Base-by-base conservation (phyloP, 2,113 vertebrate genomes). In the Sceloporus tristichus region DNA sequence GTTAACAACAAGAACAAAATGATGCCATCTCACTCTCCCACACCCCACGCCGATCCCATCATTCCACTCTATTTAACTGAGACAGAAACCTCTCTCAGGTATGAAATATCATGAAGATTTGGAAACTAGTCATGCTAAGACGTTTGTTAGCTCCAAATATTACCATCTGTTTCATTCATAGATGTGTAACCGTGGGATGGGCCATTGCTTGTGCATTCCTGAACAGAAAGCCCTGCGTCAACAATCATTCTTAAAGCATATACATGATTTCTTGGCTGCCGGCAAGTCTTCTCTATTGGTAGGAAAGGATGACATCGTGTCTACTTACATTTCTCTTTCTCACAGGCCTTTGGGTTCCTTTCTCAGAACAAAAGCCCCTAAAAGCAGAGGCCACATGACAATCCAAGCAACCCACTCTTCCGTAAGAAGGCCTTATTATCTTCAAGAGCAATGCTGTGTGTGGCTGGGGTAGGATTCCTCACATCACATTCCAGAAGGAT, bases 251-350 rank as follows among this genome's bases (percentile, higher is more conserved):
- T 91, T 91, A 88, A 90, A 91, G 86, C 85, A 88, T 85, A 91
- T 89, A 82, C 85, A 91, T 1, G 86, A 74, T 86, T 79, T 89
- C 21, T 68, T 92, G 89, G 89, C 90, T 91, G 93, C 81, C 90
- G 84, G 73, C 70, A 88, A 85, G 59, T 71, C 77, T 91, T 93
- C 82, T 42, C 77, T 94, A 92, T 94, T 90, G 93, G 42, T 70
- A 76, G 74, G 87, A 88, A 85, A 89, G 89, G 87, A 92, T 92
- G 91, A 93, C 87, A 95, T 94, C 4, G 65, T 87, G 89, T 94
- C 94, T 95, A 80, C 93, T 93, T 88, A 89, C 27, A 88, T 40
- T 84, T 90, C 89, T 90, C 71, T 80, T 91, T 62, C 70, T 71
- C 54, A 73, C 27, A 79, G 62, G 59, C 27, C 29, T n/a, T 62